Percentiles rank a stretch among this genome's conserved stretches.
phyloP scores from a whole-genome alignment of 1,140 invertebrate species.

The Neoseiulus cucumeris region DNA sequence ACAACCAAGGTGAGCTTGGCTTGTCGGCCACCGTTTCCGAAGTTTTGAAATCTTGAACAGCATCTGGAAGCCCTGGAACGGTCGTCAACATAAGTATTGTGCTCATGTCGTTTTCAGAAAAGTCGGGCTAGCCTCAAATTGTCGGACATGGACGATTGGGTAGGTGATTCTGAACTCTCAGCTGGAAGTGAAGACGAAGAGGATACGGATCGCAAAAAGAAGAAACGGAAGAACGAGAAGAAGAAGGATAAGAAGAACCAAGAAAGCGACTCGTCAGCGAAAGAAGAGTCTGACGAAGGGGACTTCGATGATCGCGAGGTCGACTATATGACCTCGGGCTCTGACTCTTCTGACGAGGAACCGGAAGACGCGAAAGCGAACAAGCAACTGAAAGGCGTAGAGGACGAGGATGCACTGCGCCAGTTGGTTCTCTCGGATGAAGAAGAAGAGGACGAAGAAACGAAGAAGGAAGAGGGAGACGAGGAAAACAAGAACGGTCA shows the following conservation, averaged over 20 bases:
- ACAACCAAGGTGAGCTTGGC: conserved; percentile 23
- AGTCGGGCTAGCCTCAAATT: conserved; percentile 41
- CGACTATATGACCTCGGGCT: conserved; percentile 31
- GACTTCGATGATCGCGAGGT: conserved; percentile 78
- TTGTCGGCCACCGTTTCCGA: too few species aligned
- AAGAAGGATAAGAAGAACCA: conserved; percentile 16
- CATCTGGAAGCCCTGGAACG: too few species aligned
- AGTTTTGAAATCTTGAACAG: too few species aligned
- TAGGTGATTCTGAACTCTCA: conserved; percentile 30
- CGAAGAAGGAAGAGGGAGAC: conserved; percentile 29
- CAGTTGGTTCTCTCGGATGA: conserved; percentile 73
- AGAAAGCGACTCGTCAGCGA: conserved; percentile 42
- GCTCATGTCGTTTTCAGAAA: conserved; percentile 16
- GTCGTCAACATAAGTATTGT: too few species aligned
- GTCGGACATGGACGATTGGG: conserved; percentile 85
- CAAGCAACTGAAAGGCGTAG: conserved; percentile 35
- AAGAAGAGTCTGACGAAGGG: conserved; percentile 88
- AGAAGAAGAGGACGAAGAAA: conserved; percentile 58
- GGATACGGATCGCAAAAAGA: conserved; percentile 15
- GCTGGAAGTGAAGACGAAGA: conserved; percentile 52
- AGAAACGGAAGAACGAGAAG: conserved; percentile 14
- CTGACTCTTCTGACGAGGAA: not conserved
- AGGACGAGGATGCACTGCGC: conserved; percentile 66
- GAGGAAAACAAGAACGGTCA: conserved; percentile 27
- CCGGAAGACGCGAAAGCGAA: not conserved